Evolutionary conservation across 2,888 invertebrate species (phyloP).

Genomic region (Lepas anatifera): DNA sequence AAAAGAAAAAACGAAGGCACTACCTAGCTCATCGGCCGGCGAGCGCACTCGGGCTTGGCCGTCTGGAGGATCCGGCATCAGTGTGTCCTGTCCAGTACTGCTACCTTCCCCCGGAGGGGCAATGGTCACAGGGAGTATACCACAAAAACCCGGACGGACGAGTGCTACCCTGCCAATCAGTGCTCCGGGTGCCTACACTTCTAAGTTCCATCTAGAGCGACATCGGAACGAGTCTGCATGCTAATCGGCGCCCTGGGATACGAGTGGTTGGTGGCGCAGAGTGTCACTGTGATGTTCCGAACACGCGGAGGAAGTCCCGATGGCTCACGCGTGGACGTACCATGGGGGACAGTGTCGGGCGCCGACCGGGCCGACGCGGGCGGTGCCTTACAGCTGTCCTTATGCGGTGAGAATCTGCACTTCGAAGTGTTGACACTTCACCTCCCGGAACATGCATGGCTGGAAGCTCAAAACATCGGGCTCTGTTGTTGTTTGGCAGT

Average conservation of each 20-base stretch:
- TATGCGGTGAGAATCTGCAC: not conserved
- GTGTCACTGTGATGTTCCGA: not conserved
- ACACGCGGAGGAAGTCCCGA: not conserved
- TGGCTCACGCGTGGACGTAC: not conserved
- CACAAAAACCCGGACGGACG: not conserved
- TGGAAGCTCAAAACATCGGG: not conserved
- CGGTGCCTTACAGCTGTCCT: not conserved
- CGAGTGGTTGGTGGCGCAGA: not conserved
- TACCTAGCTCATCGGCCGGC: not conserved
- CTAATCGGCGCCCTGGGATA: not conserved
- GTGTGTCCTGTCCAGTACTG: not conserved
- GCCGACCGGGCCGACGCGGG: not conserved
- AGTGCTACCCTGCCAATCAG: not conserved
- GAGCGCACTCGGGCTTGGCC: not conserved
- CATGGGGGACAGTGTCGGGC: not conserved
- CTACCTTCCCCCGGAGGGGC: not conserved
- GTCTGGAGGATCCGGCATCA: not conserved
- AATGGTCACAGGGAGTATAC: too few species aligned
- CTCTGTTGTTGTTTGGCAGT: too few species aligned
- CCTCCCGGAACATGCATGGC: not conserved
- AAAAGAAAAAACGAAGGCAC: not conserved
- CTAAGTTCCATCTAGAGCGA: not conserved
- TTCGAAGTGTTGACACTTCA: not conserved
- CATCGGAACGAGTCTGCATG: not conserved
- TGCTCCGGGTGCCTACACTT: not conserved